A percentile compares a stretch with the other conserved stretches of the same genome.
phyloP scores from a whole-genome alignment of 2,888 invertebrate genomes.

The Zhuqinia jingwanae region DNA sequence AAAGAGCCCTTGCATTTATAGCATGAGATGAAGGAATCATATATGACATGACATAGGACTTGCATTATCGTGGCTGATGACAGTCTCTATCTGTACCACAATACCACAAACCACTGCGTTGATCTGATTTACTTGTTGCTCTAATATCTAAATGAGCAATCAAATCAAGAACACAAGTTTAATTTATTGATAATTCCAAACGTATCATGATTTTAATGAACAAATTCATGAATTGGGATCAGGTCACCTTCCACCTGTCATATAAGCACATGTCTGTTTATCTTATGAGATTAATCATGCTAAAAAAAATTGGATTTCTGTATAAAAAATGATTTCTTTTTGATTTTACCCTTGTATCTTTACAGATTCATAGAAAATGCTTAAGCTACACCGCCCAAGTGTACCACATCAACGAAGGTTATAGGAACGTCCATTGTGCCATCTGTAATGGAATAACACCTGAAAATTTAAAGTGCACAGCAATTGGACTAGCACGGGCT shows the following conservation, averaged over 20 bases:
- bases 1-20: background rate
- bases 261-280: background rate
- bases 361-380: slow-evolving; percentile 80
- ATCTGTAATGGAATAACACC: slow-evolving; percentile 81
- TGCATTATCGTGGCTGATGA: no score
- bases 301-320: background rate
- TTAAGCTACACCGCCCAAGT: slow-evolving; percentile 81
- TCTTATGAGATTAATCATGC: no score
- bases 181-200: slow-evolving; percentile 23
- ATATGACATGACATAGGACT: no score
- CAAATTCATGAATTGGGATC: background rate
- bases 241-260: slow-evolving; percentile 23
- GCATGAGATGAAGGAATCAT: background rate
- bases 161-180: slow-evolving; percentile 3
- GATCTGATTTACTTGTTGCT: background rate
- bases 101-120: no score
- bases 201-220: slow-evolving; percentile 35
- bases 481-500: slow-evolving; percentile 75
- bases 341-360: background rate
- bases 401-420: slow-evolving; percentile 80
- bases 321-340: slow-evolving; percentile 1
- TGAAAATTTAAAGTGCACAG: slow-evolving; percentile 80
- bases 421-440: slow-evolving; percentile 82
- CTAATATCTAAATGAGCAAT: slow-evolving; percentile 4
- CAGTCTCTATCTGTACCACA: no score